Conservation (phyloP, 1,140 invertebrate species). For the Drosophila repleta region DNA sequence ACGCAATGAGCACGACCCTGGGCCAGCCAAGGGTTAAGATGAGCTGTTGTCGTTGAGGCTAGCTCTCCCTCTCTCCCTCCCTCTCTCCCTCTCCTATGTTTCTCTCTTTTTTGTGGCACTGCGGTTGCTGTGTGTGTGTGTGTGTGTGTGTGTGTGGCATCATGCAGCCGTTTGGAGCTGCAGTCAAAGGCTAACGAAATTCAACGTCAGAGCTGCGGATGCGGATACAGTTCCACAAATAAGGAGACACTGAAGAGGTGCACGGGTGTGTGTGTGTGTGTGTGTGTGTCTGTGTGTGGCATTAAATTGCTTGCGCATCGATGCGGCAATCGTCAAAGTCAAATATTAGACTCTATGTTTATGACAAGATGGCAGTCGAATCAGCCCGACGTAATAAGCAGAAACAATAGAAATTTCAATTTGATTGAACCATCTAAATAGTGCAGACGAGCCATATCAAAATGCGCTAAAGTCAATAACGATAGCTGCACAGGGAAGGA, state of each 20-base stretch:
- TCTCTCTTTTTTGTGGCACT: not conserved
- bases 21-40: conserved; percentile 45
- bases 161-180: conserved; percentile 30
- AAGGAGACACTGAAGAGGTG: conserved; percentile 25
- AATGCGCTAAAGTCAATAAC: too few relatives aligned
- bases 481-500: too few relatives aligned
- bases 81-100: not conserved
- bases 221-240: conserved; percentile 38
- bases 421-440: conserved; percentile 14
- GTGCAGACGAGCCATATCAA: conserved; percentile 1
- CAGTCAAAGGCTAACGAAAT: conserved; percentile 49
- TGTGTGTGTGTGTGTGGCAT: conserved; percentile 31
- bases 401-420: conserved; percentile 19
- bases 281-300: conserved; percentile 17
- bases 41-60: conserved; percentile 24
- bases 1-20: conserved; percentile 24
- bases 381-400: conserved; percentile 25
- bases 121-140: not conserved
- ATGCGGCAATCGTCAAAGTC: conserved; percentile 37
- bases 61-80: conserved; percentile 4
- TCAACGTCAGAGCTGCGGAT: conserved; percentile 24
- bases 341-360: conserved; percentile 37
- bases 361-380: conserved; percentile 38
- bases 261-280: conserved; percentile 4
- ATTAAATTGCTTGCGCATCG: conserved; percentile 49